Percentiles rank a stretch among this genome's conserved stretches.
phyloP scores from a whole-genome alignment of 2,888 invertebrate genomes.

The Agrenia bidenticulata region DNA sequence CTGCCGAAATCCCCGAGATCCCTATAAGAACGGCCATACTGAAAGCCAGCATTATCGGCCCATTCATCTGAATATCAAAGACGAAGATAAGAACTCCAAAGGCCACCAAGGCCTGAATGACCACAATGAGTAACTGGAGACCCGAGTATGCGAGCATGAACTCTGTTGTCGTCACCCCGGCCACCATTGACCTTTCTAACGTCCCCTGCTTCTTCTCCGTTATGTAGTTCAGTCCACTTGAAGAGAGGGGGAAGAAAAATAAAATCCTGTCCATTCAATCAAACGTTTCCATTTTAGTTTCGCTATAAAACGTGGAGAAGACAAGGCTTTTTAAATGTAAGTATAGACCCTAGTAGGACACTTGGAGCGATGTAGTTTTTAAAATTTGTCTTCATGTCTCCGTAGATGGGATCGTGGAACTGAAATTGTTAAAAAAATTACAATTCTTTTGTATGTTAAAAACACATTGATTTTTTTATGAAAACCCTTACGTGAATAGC shows the following conservation, averaged over 20 bases:
- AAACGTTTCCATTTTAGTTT: not conserved
- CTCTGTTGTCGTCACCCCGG: constrained; percentile 57
- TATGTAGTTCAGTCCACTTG: constrained; percentile 46
- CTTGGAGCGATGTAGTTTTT: constrained; percentile 92
- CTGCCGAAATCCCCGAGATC: constrained; percentile 89
- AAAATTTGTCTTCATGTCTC: constrained; percentile 38
- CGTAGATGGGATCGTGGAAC: constrained; percentile 40
- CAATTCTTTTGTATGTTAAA: constrained; percentile 68
- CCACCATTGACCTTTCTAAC: constrained; percentile 43
- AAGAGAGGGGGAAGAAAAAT: constrained; percentile 42
- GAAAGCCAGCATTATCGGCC: constrained; percentile 35
- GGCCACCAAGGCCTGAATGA: constrained; percentile 37
- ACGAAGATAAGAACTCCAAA: constrained; percentile 37
- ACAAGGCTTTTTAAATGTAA: not conserved
- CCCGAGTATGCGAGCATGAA: constrained; percentile 34
- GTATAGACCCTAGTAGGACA: constrained; percentile 64
- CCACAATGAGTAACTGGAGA: constrained; percentile 32
- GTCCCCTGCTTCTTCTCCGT: constrained; percentile 47
- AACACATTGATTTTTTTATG: constrained; percentile 69
- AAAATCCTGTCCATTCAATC: constrained; percentile 27
- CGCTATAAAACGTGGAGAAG: too few species aligned
- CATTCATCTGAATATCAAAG: constrained; percentile 37
- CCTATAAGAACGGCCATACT: constrained; percentile 33
- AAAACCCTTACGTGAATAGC: too few species aligned
- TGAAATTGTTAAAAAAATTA: constrained; percentile 6